phyloP scores from a whole-genome alignment of 92 coral and sea anemone genomes.

The Epizoanthus stellaris region DNA sequence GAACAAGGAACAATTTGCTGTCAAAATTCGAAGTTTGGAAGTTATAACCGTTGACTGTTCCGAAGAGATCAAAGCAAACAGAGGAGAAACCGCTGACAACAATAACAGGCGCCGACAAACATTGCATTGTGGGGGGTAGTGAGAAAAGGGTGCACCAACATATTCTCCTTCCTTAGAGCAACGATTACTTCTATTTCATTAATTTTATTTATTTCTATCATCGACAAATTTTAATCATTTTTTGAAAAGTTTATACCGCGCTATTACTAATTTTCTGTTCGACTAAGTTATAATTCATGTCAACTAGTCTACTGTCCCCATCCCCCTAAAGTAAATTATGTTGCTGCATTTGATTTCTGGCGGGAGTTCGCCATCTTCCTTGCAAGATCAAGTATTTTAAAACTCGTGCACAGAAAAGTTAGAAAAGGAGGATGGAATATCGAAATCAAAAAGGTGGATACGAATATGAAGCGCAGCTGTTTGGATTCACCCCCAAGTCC shows the following conservation, averaged over 20 bases:
- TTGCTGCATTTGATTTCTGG: not conserved
- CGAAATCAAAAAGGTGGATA: constrained; percentile 41
- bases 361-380: constrained; percentile 6
- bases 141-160: no score
- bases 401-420: not conserved
- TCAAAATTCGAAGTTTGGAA: constrained; percentile 7
- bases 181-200: no score
- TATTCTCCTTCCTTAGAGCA: no score
- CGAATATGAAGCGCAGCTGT: constrained; percentile 91
- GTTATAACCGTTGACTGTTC: constrained; percentile 5
- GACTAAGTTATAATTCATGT: no score
- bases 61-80: constrained; percentile 34
- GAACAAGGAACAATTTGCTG: not conserved
- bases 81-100: constrained; percentile 36
- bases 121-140: not conserved
- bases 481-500: constrained; percentile 96
- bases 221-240: no score
- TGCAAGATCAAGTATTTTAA: no score
- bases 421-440: constrained; percentile 50
- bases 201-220: no score
- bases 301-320: not conserved
- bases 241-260: no score
- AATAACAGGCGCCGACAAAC: not conserved
- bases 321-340: not conserved
- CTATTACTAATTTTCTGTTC: no score